These are phyloP conservation scores for Limulus polyphemus DNA, from an alignment of 2,888 invertebrate genomes.

Conservation along the genomic window DNA sequence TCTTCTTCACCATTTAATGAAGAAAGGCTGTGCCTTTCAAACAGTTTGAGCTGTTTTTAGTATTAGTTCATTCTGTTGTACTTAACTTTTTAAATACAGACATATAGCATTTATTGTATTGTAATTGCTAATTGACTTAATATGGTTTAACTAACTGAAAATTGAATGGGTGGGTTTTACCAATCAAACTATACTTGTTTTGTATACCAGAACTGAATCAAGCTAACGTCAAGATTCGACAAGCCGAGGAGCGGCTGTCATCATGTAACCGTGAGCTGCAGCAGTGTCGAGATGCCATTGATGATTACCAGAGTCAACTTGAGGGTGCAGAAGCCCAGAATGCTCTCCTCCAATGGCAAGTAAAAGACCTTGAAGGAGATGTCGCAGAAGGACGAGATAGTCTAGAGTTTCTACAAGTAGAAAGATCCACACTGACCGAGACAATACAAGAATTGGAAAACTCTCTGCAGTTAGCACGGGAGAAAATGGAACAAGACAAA, in stretches of 20 bases:
- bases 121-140: no score
- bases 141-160: no score
- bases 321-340: constrained; percentile 7
- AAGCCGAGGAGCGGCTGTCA: constrained; percentile 16
- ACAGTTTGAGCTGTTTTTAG: no score
- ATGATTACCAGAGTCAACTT: constrained; percentile 13
- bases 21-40: no score
- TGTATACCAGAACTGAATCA: constrained; percentile 7
- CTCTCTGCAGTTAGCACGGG: constrained; percentile 10
- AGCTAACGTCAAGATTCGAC: constrained; percentile 11
- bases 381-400: constrained; percentile 18
- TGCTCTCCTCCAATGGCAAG: constrained; percentile 9
- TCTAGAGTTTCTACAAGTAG: constrained; percentile 22
- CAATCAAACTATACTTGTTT: neutral
- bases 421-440: constrained; percentile 20
- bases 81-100: no score
- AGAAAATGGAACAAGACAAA: constrained; percentile 15
- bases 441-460: constrained; percentile 21
- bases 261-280: constrained; percentile 14
- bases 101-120: no score
- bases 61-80: no score
- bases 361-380: constrained; percentile 7
- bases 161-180: no score
- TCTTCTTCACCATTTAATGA: no score
- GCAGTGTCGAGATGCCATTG: constrained; percentile 18